A percentile compares a stretch with the other conserved stretches of the same genome.
These are phyloP conservation scores for Fringilla coelebs DNA, from an alignment of 2,797 vertebrate genomes.

Conservation along the genomic window DNA sequence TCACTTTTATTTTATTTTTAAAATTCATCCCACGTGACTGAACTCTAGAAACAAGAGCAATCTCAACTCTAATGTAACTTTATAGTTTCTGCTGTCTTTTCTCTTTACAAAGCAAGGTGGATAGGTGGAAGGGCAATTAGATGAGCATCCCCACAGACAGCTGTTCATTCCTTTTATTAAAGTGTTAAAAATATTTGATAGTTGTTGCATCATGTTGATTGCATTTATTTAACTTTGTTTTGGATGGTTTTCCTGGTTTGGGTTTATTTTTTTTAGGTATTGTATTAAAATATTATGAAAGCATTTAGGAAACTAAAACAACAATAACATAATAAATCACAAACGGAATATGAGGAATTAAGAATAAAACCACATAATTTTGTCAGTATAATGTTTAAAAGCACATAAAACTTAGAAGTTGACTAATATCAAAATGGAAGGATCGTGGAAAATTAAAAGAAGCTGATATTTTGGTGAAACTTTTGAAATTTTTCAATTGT, in stretches of 20 bases:
- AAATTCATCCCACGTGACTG: background rate
- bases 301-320: background rate
- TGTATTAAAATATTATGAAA: background rate
- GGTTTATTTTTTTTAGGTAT: background rate
- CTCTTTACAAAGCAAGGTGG: background rate
- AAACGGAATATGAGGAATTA: background rate
- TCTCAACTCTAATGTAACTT: background rate
- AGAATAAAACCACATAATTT: background rate
- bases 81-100: background rate
- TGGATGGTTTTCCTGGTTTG: fast-evolving
- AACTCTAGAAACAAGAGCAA: background rate
- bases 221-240: background rate
- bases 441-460: background rate
- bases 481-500: background rate
- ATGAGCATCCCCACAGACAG: background rate
- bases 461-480: background rate
- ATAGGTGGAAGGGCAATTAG: background rate
- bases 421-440: background rate
- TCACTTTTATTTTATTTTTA: background rate
- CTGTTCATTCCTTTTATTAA: background rate
- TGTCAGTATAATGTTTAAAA: background rate
- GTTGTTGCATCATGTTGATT: background rate
- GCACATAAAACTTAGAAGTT: background rate
- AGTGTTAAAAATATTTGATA: background rate
- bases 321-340: background rate